Evolutionary conservation across 2,888 invertebrate genomes (phyloP).

Genomic region (Papilio elwesi): DNA sequence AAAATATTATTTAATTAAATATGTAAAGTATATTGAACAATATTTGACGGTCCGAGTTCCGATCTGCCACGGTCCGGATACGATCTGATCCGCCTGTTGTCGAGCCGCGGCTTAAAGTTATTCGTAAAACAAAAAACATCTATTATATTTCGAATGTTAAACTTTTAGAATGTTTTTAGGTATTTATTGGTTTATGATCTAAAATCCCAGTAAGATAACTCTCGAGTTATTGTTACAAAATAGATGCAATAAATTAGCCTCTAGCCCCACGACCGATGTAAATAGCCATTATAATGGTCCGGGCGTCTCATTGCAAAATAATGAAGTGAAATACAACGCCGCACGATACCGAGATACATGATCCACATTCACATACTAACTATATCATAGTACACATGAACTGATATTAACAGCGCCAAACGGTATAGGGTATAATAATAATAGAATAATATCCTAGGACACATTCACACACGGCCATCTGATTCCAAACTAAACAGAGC

Average conservation of each 20-base stretch:
- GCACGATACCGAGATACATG: slow-evolving; percentile 5
- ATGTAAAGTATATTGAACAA: no score
- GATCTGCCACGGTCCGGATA: no score
- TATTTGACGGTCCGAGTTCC: no score
- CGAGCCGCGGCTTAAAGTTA: no score
- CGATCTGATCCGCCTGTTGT: no score
- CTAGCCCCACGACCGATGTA: slow-evolving; percentile 8
- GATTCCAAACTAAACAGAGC: no score
- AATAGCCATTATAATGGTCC: slow-evolving; percentile 25
- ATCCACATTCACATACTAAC: slow-evolving; percentile 5
- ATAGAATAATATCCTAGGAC: no score
- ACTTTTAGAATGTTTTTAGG: background rate
- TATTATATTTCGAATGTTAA: background rate
- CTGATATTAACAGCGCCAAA: background rate
- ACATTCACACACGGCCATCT: no score
- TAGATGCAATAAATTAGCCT: slow-evolving; percentile 32
- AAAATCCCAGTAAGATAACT: background rate
- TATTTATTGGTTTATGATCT: slow-evolving; percentile 8
- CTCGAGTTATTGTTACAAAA: slow-evolving; percentile 18
- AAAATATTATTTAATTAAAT: no score
- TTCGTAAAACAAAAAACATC: no score
- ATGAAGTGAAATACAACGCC: slow-evolving; percentile 46
- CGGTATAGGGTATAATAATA: background rate
- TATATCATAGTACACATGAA: background rate
- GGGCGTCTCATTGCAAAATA: slow-evolving; percentile 52